These are phyloP conservation scores for Lithobates sylvaticus DNA, from an alignment of 2,797 vertebrate genomes.

Conservation along the genomic window DNA sequence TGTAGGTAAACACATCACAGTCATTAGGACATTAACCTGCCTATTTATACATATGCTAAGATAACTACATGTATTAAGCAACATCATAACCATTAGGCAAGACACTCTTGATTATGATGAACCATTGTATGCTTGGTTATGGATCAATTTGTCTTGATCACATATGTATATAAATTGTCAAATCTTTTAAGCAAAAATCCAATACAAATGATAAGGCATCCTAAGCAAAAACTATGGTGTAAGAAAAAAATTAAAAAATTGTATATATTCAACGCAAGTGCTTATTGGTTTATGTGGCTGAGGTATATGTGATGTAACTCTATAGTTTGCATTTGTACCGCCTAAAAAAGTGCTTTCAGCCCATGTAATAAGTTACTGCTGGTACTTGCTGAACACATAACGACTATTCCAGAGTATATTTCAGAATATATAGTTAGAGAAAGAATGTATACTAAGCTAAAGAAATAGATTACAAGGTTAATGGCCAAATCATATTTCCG, in stretches of 20 bases:
- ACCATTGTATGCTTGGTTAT: not conserved
- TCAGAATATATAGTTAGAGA: conserved; percentile 5
- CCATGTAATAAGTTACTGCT: conserved; percentile 23
- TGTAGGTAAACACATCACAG: not conserved
- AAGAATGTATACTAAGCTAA: conserved; percentile 5
- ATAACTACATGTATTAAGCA: not conserved
- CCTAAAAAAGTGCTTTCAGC: conserved; percentile 27
- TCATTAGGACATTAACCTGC: conserved; percentile 1
- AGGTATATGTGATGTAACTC: conserved; percentile 19
- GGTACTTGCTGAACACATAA: conserved; percentile 27
- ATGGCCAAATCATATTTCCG: conserved; percentile 6
- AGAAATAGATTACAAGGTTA: conserved; percentile 30
- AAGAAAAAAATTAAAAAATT: not conserved
- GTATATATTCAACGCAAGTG: not conserved
- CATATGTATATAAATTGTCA: too few relatives aligned
- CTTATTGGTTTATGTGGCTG: not conserved
- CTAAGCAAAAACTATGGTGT: not conserved
- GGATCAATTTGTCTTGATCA: not conserved
- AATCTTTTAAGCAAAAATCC: too few relatives aligned
- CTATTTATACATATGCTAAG: not conserved
- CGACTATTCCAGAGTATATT: conserved; percentile 12
- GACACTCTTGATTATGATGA: not conserved
- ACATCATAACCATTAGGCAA: not conserved
- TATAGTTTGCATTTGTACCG: conserved; percentile 9
- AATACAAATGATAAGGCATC: too few relatives aligned